phyloP scores from a whole-genome alignment of 2,888 invertebrate genomes.

The Agriopis marginaria region DNA sequence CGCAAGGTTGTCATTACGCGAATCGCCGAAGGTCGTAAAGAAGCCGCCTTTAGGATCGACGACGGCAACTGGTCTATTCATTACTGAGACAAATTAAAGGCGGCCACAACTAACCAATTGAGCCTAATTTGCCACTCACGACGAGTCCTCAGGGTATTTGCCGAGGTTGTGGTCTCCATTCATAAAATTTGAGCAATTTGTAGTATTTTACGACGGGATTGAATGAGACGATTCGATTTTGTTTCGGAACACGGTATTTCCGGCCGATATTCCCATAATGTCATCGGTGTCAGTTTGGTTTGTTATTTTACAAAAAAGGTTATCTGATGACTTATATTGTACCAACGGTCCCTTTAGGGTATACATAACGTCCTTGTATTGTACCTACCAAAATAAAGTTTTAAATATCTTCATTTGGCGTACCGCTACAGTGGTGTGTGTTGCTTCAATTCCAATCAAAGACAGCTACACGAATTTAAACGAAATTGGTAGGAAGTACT shows the following conservation, averaged over 20 bases:
- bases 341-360: no score
- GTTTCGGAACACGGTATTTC: slow-evolving; percentile 46
- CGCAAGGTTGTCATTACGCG: slow-evolving; percentile 64
- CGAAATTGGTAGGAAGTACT: no score
- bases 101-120: slow-evolving; percentile 60
- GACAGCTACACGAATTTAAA: no score
- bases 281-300: neutral
- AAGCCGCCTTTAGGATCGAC: slow-evolving; percentile 53
- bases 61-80: slow-evolving; percentile 61
- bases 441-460: no score
- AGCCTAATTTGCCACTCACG: slow-evolving; percentile 57
- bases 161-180: slow-evolving; percentile 39
- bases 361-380: no score
- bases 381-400: neutral
- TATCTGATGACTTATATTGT: neutral
- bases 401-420: neutral
- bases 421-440: no score
- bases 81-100: slow-evolving; percentile 65
- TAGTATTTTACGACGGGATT: slow-evolving; percentile 35
- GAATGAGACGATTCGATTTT: slow-evolving; percentile 39
- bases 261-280: slow-evolving; percentile 29
- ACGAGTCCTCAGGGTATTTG: slow-evolving; percentile 38
- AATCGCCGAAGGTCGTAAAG: slow-evolving; percentile 60
- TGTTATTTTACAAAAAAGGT: neutral
- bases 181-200: slow-evolving; percentile 43